phyloP scores from a whole-genome alignment of 2,888 invertebrate species.

The Leistus spinibarbis region DNA sequence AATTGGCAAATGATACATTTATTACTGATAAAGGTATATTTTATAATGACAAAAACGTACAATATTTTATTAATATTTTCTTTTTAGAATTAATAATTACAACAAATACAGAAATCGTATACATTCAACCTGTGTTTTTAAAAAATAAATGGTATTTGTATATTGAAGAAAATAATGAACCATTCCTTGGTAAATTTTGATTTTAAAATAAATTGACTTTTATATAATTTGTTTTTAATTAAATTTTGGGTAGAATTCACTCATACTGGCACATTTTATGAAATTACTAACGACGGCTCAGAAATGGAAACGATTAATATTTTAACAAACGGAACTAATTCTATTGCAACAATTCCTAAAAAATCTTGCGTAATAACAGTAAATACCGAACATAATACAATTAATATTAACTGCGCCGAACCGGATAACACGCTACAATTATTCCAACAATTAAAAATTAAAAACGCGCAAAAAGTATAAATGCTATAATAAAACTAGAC shows the following conservation, averaged over 20 bases:
- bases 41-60: neutral
- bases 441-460: constrained; percentile 14
- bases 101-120: neutral
- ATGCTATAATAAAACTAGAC: neutral
- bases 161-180: constrained; percentile 11
- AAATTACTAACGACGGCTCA: constrained; percentile 5
- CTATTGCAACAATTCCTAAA: constrained; percentile 13
- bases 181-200: constrained; percentile 5
- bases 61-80: neutral
- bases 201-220: neutral
- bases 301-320: constrained; percentile 1
- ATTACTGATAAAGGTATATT: neutral
- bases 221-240: constrained; percentile 7
- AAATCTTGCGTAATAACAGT: constrained; percentile 31
- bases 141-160: constrained; percentile 27
- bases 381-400: constrained; percentile 12
- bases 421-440: constrained; percentile 22
- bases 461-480: constrained; percentile 12
- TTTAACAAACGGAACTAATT: constrained; percentile 23
- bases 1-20: neutral
- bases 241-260: constrained; percentile 19
- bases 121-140: neutral
- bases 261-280: constrained; percentile 21
- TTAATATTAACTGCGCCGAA: constrained; percentile 25
- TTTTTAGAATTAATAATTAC: neutral